Base-by-base conservation (phyloP, 2,888 invertebrate species). In the Scaptomyza cyrtandrae region DNA sequence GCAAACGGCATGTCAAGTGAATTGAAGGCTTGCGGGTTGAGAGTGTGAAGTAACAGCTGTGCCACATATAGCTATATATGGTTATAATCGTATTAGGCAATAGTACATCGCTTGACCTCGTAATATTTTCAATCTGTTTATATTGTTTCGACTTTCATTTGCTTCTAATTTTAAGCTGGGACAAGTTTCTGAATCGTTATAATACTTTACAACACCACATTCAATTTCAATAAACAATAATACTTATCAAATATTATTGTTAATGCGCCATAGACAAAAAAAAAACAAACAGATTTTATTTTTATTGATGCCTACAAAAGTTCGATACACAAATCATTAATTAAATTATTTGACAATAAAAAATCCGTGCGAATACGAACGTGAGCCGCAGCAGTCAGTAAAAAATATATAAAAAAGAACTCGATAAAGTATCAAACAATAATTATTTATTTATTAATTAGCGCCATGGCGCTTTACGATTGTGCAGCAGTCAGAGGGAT, bases 271-370 rank as follows among this genome's bases (percentile, higher is more conserved):
- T 70, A 53, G 55, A 39, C 4, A 14, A 39, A 39, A 62, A 35
- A 43, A 24, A 24, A 24, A 24, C 19, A n/a, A 24, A 24, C 24
- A 10, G 39, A 45, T 50, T 72, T 61, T 52, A 62, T 62, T 39
- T 16, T 49, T 49, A 24, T 16, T 49, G 13, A 13, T 31, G 50
- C 6, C 0, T 10, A 14, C 44, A 35, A 52, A 33, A 6, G 39
- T 77, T 64, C 55, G 60, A 57, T 52, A 57, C 56, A 62, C 62
- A 71, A 77, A 78, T 83, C 86, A 82, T 78, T 86, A 80, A 82
- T 86, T 86, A 78, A 83, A 83, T 71, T 69, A 78, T 78, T 50
- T 83, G 78, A 86, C 80, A 80, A 73, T 83, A 86, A 82, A 80
- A 71, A 53, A 75, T 46, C 13, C 43, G 69, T 59, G n/a, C 49